phyloP scores from a whole-genome alignment of 2,888 invertebrate species.

The Melinaea marsaeus region DNA sequence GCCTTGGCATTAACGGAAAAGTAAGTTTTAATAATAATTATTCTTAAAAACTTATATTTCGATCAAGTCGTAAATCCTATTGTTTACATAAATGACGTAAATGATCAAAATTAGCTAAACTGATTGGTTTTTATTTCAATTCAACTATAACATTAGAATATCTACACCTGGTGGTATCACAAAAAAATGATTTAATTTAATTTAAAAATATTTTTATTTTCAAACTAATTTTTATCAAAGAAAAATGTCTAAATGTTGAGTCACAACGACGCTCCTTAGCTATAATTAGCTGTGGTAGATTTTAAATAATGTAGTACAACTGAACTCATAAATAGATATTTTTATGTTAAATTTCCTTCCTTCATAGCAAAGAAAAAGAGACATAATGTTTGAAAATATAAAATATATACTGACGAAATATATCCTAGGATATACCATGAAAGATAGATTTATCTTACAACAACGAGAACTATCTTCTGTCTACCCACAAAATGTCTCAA shows the following conservation, averaged over 20 bases:
- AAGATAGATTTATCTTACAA: too few species aligned
- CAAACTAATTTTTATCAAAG: too few species aligned
- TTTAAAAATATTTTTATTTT: too few species aligned
- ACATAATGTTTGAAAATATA: too few species aligned
- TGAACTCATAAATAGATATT: neutral
- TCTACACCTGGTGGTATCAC: neutral
- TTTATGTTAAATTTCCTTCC: too few species aligned
- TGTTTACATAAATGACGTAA: slow-evolving; percentile 48
- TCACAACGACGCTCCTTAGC: slow-evolving; percentile 15
- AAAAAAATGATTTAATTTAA: too few species aligned
- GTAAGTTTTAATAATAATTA: slow-evolving; percentile 43
- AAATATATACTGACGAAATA: too few species aligned
- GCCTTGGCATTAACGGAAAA: slow-evolving; percentile 98
- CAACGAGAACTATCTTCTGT: neutral
- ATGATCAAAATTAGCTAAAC: slow-evolving; percentile 38
- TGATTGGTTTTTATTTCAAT: slow-evolving; percentile 17
- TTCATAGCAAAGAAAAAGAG: too few species aligned
- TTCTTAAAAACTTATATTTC: slow-evolving; percentile 11
- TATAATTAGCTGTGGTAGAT: slow-evolving; percentile 16
- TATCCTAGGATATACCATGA: too few species aligned
- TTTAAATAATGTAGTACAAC: neutral
- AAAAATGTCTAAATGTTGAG: slow-evolving; percentile 14
- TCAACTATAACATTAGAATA: slow-evolving; percentile 9
- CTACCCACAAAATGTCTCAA: neutral
- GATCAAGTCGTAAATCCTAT: slow-evolving; percentile 20